Base-by-base conservation (phyloP, 2,888 invertebrate species). In the Eupithecia dodoneata region DNA sequence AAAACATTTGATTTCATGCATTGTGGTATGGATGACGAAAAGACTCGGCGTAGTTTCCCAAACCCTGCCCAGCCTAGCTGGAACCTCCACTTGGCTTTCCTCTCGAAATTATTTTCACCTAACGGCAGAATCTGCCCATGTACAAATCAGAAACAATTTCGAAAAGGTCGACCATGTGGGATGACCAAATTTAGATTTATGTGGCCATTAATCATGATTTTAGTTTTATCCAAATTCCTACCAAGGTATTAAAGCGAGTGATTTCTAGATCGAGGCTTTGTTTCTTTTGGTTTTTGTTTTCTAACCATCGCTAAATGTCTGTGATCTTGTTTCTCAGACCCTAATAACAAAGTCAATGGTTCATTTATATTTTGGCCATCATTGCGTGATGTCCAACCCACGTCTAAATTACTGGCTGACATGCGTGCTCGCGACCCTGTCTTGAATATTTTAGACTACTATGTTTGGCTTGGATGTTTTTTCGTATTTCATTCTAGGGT, bases 381-480 rank as follows among this genome's bases (percentile, higher is more conserved):
- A 88, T 93, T 87, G 93, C 93, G 93, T 93, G 93, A 85, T 85
- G 88, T 88, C 85, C 90, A 87, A 87, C 88, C 90, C 83, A 89
- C 89, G 91, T 89, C 90, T 86, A 91, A 91, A 92, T 91, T 90
- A 90, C 89, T 81, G 84, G 84, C 82, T 83, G 87, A 83, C 90
- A 90, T 91, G 93, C 93, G 92, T 93, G 93, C 84, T 82, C 76
- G 81, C 86, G 85, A 85, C 87, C 87, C 84, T 80, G 88, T 90
- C 88, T 89, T 92, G 91, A 92, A 92, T 92, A 92, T 91, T 92
- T 87, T 91, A 89, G 89, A 89, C 87, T 75, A 85, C 82, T 84
- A 83, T 88, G 86, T 89, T 87, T 87, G 87, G 84, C 85, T 83
- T 81, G 76, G 81, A 82, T 84, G 81, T 79, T 83, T 84, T 83